phyloP scores from a whole-genome alignment of 2,888 invertebrate genomes.

The Ditylenchus weischeri region DNA sequence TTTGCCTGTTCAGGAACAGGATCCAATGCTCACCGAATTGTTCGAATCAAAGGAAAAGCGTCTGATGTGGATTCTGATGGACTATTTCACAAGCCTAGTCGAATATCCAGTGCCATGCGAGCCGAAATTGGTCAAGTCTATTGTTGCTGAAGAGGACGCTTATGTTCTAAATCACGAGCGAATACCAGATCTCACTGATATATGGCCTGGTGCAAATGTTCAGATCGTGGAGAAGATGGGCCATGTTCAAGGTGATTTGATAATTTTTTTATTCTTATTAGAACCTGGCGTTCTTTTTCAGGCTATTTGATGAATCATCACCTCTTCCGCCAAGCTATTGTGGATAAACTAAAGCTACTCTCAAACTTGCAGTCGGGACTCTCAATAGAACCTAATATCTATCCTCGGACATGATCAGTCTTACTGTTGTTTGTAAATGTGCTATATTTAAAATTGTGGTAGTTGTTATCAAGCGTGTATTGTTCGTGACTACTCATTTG shows the following conservation, averaged over 20 bases:
- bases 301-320: constrained; percentile 12
- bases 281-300: constrained; percentile 9
- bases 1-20: constrained; percentile 3
- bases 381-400: background rate
- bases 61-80: constrained; percentile 94
- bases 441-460: too few relatives aligned
- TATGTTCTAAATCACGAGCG: constrained; percentile 35
- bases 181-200: constrained; percentile 28
- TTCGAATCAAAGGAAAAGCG: constrained; percentile 21
- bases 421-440: too few relatives aligned
- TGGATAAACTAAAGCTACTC: background rate
- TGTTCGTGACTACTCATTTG: too few relatives aligned
- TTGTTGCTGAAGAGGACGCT: constrained; percentile 61
- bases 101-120: constrained; percentile 82
- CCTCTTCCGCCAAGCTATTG: constrained; percentile 33
- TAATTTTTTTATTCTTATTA: too few relatives aligned
- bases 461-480: background rate
- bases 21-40: background rate
- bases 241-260: constrained; percentile 37
- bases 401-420: too few relatives aligned
- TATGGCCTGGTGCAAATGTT: constrained; percentile 48
- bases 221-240: constrained; percentile 42
- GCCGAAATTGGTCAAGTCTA: constrained; percentile 81
- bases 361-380: background rate
- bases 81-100: constrained; percentile 91